Percentiles rank a stretch among this genome's conserved stretches.
phyloP scores from a whole-genome alignment of 2,113 vertebrate species.

The Galeopterus variegatus region DNA sequence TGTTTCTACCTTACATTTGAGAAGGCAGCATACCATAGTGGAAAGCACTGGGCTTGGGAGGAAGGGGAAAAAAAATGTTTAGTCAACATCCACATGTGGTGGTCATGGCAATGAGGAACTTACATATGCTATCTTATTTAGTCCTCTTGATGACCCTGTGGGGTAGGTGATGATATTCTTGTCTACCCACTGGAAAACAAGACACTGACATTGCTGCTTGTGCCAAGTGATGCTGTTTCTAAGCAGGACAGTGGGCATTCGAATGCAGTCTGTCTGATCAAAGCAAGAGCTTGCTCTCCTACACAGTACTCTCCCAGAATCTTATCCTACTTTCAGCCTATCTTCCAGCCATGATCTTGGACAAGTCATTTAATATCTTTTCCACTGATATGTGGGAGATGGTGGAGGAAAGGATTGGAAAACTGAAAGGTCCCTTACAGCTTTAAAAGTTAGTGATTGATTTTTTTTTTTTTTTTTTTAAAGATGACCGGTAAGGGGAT shows the following conservation, averaged over 20 bases:
- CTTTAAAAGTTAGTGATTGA: conserved; percentile 6
- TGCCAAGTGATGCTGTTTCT: neutral
- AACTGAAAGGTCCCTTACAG: neutral
- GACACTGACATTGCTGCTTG: neutral
- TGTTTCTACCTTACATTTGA: neutral
- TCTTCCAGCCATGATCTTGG: neutral
- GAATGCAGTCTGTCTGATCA: neutral
- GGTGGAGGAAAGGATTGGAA: neutral
- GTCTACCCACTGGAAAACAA: conserved; percentile 15
- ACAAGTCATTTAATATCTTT: conserved; percentile 52
- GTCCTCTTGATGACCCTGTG: neutral
- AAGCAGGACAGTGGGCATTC: neutral
- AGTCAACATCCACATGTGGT: neutral
- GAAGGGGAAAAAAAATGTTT: conserved; percentile 4
- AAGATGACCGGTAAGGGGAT: too few relatives aligned
- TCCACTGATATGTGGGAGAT: neutral
- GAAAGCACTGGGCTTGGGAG: neutral
- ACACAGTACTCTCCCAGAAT: neutral
- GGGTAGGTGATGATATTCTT: neutral
- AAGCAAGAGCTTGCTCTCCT: neutral
- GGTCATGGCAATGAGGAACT: neutral
- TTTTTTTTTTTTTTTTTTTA: too few relatives aligned
- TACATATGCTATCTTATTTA: neutral
- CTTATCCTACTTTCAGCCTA: neutral
- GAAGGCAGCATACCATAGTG: neutral